Evolutionary conservation across 1,140 invertebrate species (phyloP), one percentile per base, ranked within the genome.

Genomic region (Lucilia cuprina): DNA sequence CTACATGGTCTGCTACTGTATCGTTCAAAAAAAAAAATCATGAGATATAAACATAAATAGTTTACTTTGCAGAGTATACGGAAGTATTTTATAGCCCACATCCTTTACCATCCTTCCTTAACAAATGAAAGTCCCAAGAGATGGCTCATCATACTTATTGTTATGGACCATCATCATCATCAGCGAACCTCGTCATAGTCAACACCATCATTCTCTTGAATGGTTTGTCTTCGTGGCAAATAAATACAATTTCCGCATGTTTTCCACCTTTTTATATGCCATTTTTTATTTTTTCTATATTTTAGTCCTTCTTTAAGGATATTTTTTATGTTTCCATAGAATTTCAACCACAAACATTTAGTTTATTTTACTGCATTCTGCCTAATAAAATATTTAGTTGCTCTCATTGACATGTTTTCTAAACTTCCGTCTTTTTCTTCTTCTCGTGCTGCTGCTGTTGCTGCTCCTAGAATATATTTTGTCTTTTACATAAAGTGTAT

Each of bases 351-450:
- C 77, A 80, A 80, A 80, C 77, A 80, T 80, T 80, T 80, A 19
- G 77, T 80, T 80, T 80, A 80, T 80, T 80, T 80, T 80, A 80
- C 77, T 80, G 77, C 77, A 80, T 80, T 80, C 77, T 80, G 77
- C 41, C 77, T 80, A 80, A 80, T 80, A 80, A 80, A 80, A 80
- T 80, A 80, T 80, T 80, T 80, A 80, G 77, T 80, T 80, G 77
- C 77, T 80, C 19, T 50, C 12, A 49, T 80, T 80, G 77, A 80
- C 77, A 80, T 80, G 77, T 49, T 50, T 21, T 19, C n/a, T 34
- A 50, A 25, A 21, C 41, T 80, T 2, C 77, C 5, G 34, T 7
- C 35, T 41, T 78, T 41, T 47, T 5, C 41, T 9, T 35, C 41
- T 30, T 30, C 25, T 30, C 25, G 25, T 78, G 75, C 21, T 80